phyloP scores from a whole-genome alignment of 1,140 invertebrate species.

The Augochlora pura region DNA sequence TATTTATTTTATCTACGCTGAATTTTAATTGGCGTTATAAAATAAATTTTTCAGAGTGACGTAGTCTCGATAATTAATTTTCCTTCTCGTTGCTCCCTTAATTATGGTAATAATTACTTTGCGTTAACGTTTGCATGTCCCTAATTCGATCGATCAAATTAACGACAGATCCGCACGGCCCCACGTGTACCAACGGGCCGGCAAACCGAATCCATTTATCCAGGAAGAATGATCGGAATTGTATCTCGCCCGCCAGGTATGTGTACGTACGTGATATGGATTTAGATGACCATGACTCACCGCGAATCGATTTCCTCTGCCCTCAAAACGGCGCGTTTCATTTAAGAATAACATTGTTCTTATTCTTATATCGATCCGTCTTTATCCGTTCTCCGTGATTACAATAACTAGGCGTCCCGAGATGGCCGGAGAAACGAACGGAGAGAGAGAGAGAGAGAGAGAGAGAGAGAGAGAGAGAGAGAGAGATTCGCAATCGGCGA shows the following conservation, averaged over 20 bases:
- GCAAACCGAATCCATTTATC: neutral
- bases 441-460: too few relatives aligned
- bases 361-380: slow-evolving; percentile 21
- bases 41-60: too few relatives aligned
- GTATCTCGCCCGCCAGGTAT: neutral
- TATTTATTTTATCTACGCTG: too few relatives aligned
- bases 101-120: too few relatives aligned
- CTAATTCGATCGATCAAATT: neutral
- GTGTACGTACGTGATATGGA: slow-evolving; percentile 23
- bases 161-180: neutral
- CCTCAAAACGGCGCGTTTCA: slow-evolving; percentile 27
- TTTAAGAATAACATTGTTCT: slow-evolving; percentile 29
- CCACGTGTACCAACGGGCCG: neutral
- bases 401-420: neutral
- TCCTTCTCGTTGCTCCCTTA: too few relatives aligned
- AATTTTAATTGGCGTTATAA: too few relatives aligned
- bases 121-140: too few relatives aligned
- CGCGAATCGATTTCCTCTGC: slow-evolving; percentile 30
- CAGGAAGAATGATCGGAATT: neutral
- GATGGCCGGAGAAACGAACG: neutral
- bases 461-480: too few relatives aligned
- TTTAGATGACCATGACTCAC: slow-evolving; percentile 44
- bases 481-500: too few relatives aligned
- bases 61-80: too few relatives aligned
- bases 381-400: slow-evolving; percentile 7